phyloP scores from a whole-genome alignment of 2,113 vertebrate species.

The Axis porcinus region DNA sequence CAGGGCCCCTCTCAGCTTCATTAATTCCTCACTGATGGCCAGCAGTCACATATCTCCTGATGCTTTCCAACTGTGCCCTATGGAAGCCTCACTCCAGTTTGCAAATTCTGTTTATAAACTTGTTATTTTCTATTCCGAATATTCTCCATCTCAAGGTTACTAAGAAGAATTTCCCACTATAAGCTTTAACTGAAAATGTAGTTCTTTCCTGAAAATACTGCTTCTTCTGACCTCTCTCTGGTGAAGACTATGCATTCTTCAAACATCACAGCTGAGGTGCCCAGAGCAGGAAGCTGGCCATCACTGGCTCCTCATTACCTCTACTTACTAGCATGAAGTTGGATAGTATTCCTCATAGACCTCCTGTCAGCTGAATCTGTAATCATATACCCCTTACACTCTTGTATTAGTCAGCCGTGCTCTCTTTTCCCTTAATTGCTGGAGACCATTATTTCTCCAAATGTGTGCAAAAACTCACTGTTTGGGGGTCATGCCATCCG shows the following conservation, averaged over 20 bases:
- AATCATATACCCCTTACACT: not conserved
- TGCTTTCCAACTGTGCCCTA: not conserved
- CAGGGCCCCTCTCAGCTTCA: not conserved
- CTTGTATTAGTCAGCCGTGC: not conserved
- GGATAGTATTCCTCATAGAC: not conserved
- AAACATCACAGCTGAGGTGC: not conserved
- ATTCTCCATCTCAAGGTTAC: not conserved
- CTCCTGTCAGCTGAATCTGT: not conserved
- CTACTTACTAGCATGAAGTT: not conserved
- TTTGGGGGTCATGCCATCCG: not conserved
- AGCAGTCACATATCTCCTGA: not conserved
- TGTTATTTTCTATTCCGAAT: not conserved
- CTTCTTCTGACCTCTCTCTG: not conserved
- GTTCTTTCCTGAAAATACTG: conserved; percentile 27
- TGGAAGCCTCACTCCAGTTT: not conserved
- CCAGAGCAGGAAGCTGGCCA: not conserved
- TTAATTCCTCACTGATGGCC: not conserved
- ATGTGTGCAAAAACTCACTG: not conserved
- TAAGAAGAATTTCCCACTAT: not conserved
- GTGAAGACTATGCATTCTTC: not conserved
- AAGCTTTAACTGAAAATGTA: not conserved
- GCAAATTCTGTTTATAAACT: not conserved
- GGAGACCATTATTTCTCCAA: not conserved
- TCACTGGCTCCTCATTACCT: not conserved
- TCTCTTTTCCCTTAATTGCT: not conserved